Evolutionary conservation across 2,888 invertebrate genomes (phyloP).

Genomic region (Hermaeophaga mercurialis): DNA sequence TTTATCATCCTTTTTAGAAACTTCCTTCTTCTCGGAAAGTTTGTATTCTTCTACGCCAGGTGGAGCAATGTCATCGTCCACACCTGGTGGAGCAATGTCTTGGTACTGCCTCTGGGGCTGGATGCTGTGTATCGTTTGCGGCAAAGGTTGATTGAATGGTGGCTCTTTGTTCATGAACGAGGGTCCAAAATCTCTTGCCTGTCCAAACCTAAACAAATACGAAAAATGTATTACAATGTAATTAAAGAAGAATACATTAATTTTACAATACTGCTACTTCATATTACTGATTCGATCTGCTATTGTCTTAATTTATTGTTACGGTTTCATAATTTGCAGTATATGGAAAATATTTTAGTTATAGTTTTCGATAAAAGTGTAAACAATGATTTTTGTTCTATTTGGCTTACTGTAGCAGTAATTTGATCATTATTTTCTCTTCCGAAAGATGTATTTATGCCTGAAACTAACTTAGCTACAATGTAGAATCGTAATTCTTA

Average conservation of each 20-base stretch:
- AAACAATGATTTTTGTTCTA: no score
- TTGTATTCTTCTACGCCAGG: conserved; percentile 68
- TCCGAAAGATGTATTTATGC: no score
- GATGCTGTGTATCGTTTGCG: conserved; percentile 40
- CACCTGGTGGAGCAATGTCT: conserved; percentile 44
- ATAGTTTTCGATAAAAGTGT: no score
- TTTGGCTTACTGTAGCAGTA: no score
- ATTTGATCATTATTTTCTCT: no score
- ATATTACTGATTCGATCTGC: no score
- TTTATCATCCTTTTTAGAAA: conserved; percentile 34
- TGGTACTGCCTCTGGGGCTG: conserved; percentile 41
- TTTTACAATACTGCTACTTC: background rate
- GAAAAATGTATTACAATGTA: conserved; percentile 27
- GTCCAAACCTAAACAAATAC: conserved; percentile 49
- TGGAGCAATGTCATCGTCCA: conserved; percentile 64
- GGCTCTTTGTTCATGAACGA: conserved; percentile 40
- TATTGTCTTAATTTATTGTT: no score
- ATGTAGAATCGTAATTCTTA: no score
- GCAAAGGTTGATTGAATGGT: conserved; percentile 40
- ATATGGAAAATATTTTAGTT: no score
- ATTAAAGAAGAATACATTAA: background rate
- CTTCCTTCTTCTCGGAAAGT: conserved; percentile 52
- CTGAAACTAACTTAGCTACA: no score
- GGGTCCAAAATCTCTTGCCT: conserved; percentile 37
- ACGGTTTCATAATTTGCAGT: no score